These are phyloP conservation scores for Gallirallus australis DNA, from an alignment of 2,797 vertebrate genomes.

Conservation along the genomic window DNA sequence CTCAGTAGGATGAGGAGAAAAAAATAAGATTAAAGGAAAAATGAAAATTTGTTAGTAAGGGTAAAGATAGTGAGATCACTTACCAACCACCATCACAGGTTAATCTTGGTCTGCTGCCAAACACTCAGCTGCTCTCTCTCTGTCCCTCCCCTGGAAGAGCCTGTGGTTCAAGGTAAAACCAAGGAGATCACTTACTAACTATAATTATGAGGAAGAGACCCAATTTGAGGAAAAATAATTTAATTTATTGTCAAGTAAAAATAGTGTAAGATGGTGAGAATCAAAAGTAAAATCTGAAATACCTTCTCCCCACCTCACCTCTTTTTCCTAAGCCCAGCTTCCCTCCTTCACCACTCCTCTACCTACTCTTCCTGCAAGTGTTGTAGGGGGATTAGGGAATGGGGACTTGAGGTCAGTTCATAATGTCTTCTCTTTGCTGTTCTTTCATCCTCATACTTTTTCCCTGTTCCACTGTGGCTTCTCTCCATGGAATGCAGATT, in stretches of 20 bases:
- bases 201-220: neutral
- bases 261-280: neutral
- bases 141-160: neutral
- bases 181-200: neutral
- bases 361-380: neutral
- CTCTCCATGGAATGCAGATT: neutral
- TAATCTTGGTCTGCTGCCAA: neutral
- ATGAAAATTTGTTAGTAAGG: neutral
- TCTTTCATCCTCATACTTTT: neutral
- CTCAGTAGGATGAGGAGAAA: too few species aligned
- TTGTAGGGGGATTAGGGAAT: neutral
- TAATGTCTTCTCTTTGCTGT: neutral
- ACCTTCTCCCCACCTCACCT: neutral
- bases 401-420: neutral
- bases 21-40: neutral
- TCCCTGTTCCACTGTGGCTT: neutral
- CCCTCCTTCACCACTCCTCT: neutral
- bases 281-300: neutral
- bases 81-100: neutral
- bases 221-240: neutral
- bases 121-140: neutral
- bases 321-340: neutral
- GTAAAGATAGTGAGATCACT: neutral
- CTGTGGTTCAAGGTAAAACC: neutral
- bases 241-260: neutral